Evolutionary conservation across 2,888 invertebrate species (phyloP), one percentile per base, ranked within the genome.

Genomic region (Andrena bucephala): DNA sequence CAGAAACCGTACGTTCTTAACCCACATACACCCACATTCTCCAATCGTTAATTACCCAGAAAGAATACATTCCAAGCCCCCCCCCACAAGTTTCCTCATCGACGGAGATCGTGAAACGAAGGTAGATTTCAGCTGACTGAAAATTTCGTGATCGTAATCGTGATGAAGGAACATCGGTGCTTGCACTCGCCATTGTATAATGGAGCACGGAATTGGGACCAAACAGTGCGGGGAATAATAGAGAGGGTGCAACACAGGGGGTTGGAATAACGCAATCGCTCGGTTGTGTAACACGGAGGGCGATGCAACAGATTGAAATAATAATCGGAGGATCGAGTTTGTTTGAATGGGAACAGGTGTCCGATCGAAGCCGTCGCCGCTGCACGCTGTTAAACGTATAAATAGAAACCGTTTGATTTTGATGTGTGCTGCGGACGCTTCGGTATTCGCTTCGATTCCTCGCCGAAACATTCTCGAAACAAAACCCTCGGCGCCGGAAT

Each of bases 361-460:
- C 88, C 83, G 85, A 90, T 89, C 87, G 87, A 86, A 85, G 66
- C 83, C 87, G 87, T 90, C 87, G 89, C 86, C 88, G 78, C 70
- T 76, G 87, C 86, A 77, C 81, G 86, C 85, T 79, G 88, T 89
- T 89, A 86, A 87, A 85, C 83, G 90, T 92, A 92, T 91, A 92
- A 92, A 92, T 93, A 93, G 92, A 84, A 87, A 87, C 85, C 89
- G 90, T 93, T 93, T 92, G 92, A 93, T 92, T 93, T 92, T 92
- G 92, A 92, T 87, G 91, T 91, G 90, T 89, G 89, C 89, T 83
- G 89, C 85, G 86, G 85, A 87, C 89, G 84, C 78, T 84, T 82
- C 78, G 90, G 90, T 89, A 91, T 91, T 90, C 88, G 85, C 75
- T 84, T 76, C 10, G 85, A 83, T 87, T 85, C 81, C 84, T 77